Conservation (phyloP, 2,797 vertebrate species). For the Macropus fuliginosus region DNA sequence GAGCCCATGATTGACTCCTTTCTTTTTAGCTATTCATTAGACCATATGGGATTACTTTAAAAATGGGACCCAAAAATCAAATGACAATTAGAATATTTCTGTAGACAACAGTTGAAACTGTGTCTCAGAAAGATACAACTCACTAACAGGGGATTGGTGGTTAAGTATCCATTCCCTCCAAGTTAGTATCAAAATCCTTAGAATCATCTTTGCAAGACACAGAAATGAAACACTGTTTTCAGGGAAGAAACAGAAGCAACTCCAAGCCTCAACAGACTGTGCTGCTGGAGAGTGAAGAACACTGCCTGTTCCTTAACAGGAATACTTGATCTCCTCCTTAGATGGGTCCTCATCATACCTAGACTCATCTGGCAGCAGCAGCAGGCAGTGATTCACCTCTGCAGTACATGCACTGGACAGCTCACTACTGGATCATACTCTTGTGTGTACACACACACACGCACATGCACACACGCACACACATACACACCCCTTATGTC, state of each 20-base stretch:
- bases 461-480: too few species aligned
- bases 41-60: not conserved
- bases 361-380: not conserved
- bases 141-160: not conserved
- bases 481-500: too few species aligned
- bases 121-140: not conserved
- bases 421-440: not conserved
- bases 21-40: constrained; percentile 17
- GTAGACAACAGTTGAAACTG: not conserved
- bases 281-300: not conserved
- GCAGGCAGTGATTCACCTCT: not conserved
- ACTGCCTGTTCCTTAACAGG: not conserved
- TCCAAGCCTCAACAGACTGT: not conserved
- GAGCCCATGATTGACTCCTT: constrained; percentile 27
- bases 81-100: not conserved
- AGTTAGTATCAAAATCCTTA: not conserved
- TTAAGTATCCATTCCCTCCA: not conserved
- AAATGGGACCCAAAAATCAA: not conserved
- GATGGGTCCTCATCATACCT: not conserved
- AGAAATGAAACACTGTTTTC: not conserved
- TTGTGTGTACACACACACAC: too few species aligned
- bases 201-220: not conserved
- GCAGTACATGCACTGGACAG: not conserved
- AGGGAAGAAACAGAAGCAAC: not conserved
- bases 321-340: not conserved